Percentiles rank a stretch among this genome's conserved stretches.
These are phyloP conservation scores for Parochlus steinenii DNA, from an alignment of 2,888 invertebrate genomes.

Conservation along the genomic window DNA sequence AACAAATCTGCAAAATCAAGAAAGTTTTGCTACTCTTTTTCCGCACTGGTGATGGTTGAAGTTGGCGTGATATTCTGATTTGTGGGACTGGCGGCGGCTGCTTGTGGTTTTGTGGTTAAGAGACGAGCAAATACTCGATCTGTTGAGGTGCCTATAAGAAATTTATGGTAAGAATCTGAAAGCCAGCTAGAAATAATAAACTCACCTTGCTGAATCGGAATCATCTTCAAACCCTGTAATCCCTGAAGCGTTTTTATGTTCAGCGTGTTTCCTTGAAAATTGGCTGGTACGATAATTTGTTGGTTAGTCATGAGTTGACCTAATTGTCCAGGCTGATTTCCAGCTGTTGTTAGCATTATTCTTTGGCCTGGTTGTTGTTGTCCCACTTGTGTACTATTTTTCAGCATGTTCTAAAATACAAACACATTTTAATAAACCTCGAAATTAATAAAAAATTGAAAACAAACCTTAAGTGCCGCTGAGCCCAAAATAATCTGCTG, in stretches of 20 bases:
- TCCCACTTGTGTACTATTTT: constrained; percentile 18
- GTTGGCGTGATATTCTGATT: not conserved
- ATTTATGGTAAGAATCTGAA: too few relatives aligned
- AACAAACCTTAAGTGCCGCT: not conserved
- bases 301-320: constrained; percentile 23
- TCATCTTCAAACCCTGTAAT: constrained; percentile 44
- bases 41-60: not conserved
- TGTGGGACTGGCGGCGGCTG: not conserved
- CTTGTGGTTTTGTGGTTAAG: not conserved
- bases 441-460: not conserved
- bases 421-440: not conserved
- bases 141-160: not conserved
- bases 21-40: too few relatives aligned
- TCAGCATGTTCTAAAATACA: constrained; percentile 15
- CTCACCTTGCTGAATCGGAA: constrained; percentile 31
- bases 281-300: constrained; percentile 42
- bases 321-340: constrained; percentile 33
- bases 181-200: too few relatives aligned
- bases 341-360: constrained; percentile 37
- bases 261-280: constrained; percentile 40
- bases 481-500: not conserved
- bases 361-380: constrained; percentile 19
- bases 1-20: too few relatives aligned
- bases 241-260: constrained; percentile 42
- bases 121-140: constrained; percentile 4